Evolutionary conservation across 2,797 vertebrate genomes (phyloP).

Genomic region (Tokudaia tokunoshimensis): DNA sequence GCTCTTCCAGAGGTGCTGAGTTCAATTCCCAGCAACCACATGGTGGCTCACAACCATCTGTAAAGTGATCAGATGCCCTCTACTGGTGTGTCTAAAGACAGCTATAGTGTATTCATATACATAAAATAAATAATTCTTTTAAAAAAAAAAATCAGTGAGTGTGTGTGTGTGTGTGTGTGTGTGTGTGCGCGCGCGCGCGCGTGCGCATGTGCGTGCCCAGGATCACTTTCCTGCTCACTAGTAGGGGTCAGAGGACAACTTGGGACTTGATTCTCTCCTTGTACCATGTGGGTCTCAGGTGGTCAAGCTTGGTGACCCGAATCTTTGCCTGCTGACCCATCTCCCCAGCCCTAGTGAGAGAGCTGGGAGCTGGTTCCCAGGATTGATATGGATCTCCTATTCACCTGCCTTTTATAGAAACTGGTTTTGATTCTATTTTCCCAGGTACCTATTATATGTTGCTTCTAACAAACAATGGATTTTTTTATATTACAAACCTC

Average conservation of each 20-base stretch:
- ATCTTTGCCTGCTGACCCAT: background rate
- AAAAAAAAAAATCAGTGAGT: no score
- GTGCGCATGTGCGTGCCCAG: background rate
- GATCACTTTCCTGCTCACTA: background rate
- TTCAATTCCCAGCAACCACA: no score
- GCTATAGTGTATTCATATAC: no score
- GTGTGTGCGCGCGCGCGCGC: no score
- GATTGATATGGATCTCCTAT: slow-evolving; percentile 44
- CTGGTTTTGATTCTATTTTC: slow-evolving; percentile 67
- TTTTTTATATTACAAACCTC: slow-evolving; percentile 94
- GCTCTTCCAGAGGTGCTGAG: no score
- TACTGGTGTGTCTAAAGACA: no score
- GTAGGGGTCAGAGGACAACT: background rate
- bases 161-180: no score
- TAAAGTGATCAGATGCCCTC: no score
- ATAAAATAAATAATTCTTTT: no score
- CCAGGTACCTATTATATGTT: slow-evolving; percentile 93
- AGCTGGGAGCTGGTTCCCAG: slow-evolving; percentile 49
- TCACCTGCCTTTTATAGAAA: slow-evolving; percentile 48
- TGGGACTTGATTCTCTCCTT: background rate
- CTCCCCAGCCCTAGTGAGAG: background rate
- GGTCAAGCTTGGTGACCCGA: no score
- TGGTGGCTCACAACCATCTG: no score
- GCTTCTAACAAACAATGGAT: slow-evolving; percentile 92
- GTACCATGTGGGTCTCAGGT: background rate